These are phyloP conservation scores for Drosophila macrospina DNA, from an alignment of 2,888 invertebrate genomes.

Conservation along the genomic window DNA sequence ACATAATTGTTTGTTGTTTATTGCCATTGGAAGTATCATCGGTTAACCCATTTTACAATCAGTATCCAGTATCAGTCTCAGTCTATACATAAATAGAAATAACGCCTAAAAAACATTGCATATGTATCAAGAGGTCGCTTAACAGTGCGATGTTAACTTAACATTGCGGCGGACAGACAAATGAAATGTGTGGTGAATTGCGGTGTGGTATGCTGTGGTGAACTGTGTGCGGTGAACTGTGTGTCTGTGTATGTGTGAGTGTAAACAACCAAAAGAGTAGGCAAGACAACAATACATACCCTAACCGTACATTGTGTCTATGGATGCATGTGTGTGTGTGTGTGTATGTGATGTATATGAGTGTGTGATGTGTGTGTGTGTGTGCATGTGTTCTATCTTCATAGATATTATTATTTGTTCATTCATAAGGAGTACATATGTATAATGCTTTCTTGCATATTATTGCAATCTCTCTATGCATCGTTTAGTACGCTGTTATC, in stretches of 20 bases:
- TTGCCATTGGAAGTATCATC: slow-evolving; percentile 24
- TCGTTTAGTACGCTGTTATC: slow-evolving; percentile 16
- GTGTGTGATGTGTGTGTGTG: slow-evolving; percentile 1
- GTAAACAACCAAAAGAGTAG: slow-evolving; percentile 46
- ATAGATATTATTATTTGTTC: slow-evolving; percentile 8
- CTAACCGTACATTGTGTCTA: not conserved
- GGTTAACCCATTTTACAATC: slow-evolving; percentile 19
- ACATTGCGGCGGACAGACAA: slow-evolving; percentile 1
- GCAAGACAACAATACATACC: slow-evolving; percentile 32
- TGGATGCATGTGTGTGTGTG: slow-evolving; percentile 15
- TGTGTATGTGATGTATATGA: slow-evolving; percentile 3
- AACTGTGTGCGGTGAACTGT: not conserved
- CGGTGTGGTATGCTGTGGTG: not conserved
- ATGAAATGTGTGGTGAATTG: not conserved
- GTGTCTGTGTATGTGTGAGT: slow-evolving; percentile 9
- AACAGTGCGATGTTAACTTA: slow-evolving; percentile 23
- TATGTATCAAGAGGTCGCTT: not conserved
- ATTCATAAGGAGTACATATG: slow-evolving; percentile 20
- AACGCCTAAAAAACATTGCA: slow-evolving; percentile 11
- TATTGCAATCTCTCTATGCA: slow-evolving; percentile 6
- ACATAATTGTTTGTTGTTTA: slow-evolving; percentile 1
- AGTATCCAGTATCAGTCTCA: slow-evolving; percentile 43
- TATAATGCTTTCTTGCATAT: too few species aligned
- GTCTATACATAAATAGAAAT: slow-evolving; percentile 17
- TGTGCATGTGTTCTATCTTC: slow-evolving; percentile 3